Evolutionary conservation across 2,113 vertebrate genomes (phyloP), one percentile per base, ranked within the genome.

Genomic region (Forbesichthys papilliferus): DNA sequence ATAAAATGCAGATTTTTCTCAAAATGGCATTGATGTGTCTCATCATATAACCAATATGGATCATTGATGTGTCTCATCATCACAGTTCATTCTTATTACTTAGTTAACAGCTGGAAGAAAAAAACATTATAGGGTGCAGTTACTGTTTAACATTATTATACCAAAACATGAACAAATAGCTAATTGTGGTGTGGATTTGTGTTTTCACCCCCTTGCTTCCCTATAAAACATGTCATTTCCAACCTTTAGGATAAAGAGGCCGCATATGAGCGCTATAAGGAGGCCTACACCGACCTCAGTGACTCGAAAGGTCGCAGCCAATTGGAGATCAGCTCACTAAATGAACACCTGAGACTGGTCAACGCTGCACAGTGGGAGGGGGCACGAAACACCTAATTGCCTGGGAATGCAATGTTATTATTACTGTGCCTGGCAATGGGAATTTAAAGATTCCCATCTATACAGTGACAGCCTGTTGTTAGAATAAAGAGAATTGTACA

Each of bases 281-380:
- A 95, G 0, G 93, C 94, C n/a, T 96, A 95, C 0, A 90, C 93
- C 20, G 94, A 98, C 81, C 88, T 97, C 82, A 96, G 91, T 78
- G 90, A 93, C 70, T 89, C 92, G 11, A 97, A 93, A 87, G 91
- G 91, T 0, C 92, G 89, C 5, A 94, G 92, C 0, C 94, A 96
- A 79, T 77, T 93, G n/a, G 95, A 99, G 89, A 93, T 93, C 0
- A 87, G 90, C 66, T 93, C 94, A 77, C 93, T 98, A 64, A 95
- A 93, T 59, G 94, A 97, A 80, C 96, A 96, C 68, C 84, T 96
- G 75, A 93, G 92, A 75, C 91, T 98, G 68, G 91, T 95, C 63
- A 92, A 92, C 64, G 93, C 94, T 0, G 95, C 94, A 10, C 88
- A 96, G 72, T 92, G 93, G 74, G 96, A 98, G 87, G 93, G 73